These are phyloP conservation scores for Scrobipalpa atriplicella DNA, from an alignment of 2,888 invertebrate genomes.

Conservation along the genomic window DNA sequence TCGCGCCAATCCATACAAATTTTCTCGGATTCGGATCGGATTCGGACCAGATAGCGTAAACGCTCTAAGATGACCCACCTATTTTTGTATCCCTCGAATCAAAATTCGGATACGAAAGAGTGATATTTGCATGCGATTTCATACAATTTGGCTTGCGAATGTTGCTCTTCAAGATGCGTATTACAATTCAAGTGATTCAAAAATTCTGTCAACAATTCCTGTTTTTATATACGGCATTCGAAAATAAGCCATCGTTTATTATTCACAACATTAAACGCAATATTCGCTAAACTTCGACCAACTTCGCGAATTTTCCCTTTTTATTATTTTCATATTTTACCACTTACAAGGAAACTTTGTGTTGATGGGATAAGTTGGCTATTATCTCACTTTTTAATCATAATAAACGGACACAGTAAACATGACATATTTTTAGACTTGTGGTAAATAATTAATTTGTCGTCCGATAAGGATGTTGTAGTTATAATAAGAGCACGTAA, in stretches of 20 bases:
- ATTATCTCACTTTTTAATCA: conserved; percentile 1
- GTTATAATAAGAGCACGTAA: too few relatives aligned
- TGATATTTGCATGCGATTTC: too few relatives aligned
- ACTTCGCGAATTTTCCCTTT: conserved; percentile 1
- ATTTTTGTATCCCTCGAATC: too few relatives aligned
- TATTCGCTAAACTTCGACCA: background rate
- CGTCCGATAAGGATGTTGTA: background rate
- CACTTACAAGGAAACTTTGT: background rate
- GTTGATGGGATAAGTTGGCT: conserved; percentile 2
- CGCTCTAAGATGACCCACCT: too few relatives aligned
- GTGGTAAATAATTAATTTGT: background rate
- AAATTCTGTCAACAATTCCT: background rate
- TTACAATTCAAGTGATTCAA: too few relatives aligned
- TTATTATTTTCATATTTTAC: conserved; percentile 14
- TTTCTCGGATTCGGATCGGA: too few relatives aligned
- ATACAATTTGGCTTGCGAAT: too few relatives aligned
- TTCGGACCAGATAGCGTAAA: too few relatives aligned
- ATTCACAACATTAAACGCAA: conserved; percentile 5
- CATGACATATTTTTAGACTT: background rate
- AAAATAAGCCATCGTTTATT: conserved; percentile 4
- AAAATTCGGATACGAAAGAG: too few relatives aligned
- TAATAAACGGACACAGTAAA: background rate
- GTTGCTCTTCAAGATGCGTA: too few relatives aligned
- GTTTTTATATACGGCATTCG: conserved; percentile 3
- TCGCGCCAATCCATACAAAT: too few relatives aligned